phyloP scores from a whole-genome alignment of 1,140 invertebrate species.

The Drosophila willistoni region DNA sequence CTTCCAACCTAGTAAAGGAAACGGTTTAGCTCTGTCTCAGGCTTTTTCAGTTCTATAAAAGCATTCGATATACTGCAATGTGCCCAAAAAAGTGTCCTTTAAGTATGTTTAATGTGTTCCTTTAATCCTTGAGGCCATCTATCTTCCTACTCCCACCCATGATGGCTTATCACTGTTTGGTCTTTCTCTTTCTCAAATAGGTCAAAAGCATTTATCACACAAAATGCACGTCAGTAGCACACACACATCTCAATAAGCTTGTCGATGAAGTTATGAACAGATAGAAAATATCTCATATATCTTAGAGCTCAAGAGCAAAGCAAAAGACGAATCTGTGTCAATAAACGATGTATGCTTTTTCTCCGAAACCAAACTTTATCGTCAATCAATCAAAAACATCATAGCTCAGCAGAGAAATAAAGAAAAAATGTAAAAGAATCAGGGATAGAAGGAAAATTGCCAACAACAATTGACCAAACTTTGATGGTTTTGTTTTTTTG shows the following conservation, averaged over 20 bases:
- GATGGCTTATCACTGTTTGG: conserved; percentile 48
- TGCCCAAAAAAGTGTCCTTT: no score
- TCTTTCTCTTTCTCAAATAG: conserved; percentile 26
- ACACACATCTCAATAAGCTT: conserved; percentile 37
- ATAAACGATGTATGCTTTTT: background rate
- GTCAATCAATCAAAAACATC: conserved; percentile 47
- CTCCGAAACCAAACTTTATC: conserved; percentile 12
- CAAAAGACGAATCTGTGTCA: conserved; percentile 4
- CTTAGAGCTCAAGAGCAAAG: conserved; percentile 21
- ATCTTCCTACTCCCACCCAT: background rate
- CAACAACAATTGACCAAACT: conserved; percentile 70
- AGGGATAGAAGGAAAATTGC: conserved; percentile 12
- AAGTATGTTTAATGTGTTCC: background rate
- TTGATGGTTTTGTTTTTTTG: conserved; percentile 22
- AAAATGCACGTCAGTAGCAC: conserved; percentile 44
- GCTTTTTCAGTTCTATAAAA: no score
- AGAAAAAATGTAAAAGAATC: background rate
- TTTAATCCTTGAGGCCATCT: conserved; percentile 17
- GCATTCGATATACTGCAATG: no score
- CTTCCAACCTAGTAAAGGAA: no score
- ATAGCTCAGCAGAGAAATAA: background rate
- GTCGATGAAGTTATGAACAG: conserved; percentile 67
- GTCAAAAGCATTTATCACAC: conserved; percentile 53
- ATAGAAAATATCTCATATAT: conserved; percentile 15
- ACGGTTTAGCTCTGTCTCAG: no score